A percentile compares a stretch with the other conserved stretches of the same genome.
Conservation (phyloP, 2,888 invertebrate genomes). For the Ornithoptera alexandrae region DNA sequence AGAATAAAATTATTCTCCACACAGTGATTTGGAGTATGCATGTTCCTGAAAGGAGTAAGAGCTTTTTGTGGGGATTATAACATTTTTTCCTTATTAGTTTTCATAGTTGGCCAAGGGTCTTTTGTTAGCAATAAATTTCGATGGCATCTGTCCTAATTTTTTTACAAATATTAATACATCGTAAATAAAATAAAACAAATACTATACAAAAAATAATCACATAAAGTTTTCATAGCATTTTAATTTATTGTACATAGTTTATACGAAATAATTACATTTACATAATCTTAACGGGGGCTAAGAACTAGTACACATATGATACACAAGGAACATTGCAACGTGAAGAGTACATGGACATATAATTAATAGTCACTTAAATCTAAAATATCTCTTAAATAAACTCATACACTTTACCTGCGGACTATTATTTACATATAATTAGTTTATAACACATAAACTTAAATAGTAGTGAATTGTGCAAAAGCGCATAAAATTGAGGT, state of each 20-base stretch:
- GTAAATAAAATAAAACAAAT: not conserved
- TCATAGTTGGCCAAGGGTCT: too few species aligned
- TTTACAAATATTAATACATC: not conserved
- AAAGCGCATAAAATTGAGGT: conserved; percentile 76
- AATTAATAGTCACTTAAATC: conserved; percentile 14
- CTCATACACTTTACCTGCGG: conserved; percentile 32
- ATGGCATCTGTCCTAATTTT: too few species aligned
- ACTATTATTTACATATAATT: conserved; percentile 60
- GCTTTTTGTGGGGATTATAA: too few species aligned
- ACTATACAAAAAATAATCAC: not conserved
- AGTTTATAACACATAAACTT: conserved; percentile 42
- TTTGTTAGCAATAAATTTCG: too few species aligned
- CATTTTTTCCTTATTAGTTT: too few species aligned
- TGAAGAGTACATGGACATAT: conserved; percentile 25
- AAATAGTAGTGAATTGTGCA: conserved; percentile 70
- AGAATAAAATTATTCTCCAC: too few species aligned
- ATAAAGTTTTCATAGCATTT: conserved; percentile 20
- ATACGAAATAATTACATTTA: conserved; percentile 31
- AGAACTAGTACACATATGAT: conserved; percentile 23
- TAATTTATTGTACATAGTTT: conserved; percentile 29
- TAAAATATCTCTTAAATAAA: conserved; percentile 24
- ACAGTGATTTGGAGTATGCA: too few species aligned
- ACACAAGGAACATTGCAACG: conserved; percentile 31
- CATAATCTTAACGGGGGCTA: conserved; percentile 26
- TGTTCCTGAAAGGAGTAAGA: too few species aligned